Evolutionary conservation across 2,113 vertebrate species (phyloP).

Genomic region (Labrus mixtus): DNA sequence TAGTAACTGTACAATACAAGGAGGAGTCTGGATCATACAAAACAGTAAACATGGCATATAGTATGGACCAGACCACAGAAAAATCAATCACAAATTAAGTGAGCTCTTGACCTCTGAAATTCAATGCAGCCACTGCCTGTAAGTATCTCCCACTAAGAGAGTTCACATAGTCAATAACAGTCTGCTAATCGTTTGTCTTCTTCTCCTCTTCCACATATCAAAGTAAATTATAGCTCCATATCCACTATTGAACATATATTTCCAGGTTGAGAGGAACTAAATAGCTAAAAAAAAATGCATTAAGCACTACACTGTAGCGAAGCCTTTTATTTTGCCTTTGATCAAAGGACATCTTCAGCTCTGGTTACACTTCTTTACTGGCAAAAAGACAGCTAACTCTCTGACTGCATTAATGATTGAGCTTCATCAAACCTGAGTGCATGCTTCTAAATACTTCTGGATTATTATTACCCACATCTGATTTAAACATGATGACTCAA

Average conservation of each 20-base stretch:
- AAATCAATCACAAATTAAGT: constrained; percentile 25
- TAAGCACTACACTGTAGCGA: too few relatives aligned
- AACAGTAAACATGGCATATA: constrained; percentile 7
- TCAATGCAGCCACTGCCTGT: not conserved
- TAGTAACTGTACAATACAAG: not conserved
- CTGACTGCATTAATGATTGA: not conserved
- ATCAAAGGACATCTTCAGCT: not conserved
- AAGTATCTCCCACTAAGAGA: constrained; percentile 8
- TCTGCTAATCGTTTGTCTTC: constrained; percentile 18
- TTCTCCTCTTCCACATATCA: not conserved
- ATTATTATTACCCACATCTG: too few relatives aligned
- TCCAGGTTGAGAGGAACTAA: constrained; percentile 4
- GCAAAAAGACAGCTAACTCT: not conserved
- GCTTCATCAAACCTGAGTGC: not conserved
- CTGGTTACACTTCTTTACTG: not conserved
- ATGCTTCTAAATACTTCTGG: not conserved
- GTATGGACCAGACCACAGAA: constrained; percentile 3
- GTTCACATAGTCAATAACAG: not conserved
- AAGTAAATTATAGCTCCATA: constrained; percentile 36
- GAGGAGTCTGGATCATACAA: not conserved
- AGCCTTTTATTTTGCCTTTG: not conserved
- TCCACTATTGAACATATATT: not conserved
- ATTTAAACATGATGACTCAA: too few relatives aligned
- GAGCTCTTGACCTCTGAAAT: not conserved
- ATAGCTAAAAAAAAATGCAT: not conserved